These are phyloP conservation scores for Rissa tridactyla DNA, from an alignment of 2,113 vertebrate genomes.

Conservation along the genomic window DNA sequence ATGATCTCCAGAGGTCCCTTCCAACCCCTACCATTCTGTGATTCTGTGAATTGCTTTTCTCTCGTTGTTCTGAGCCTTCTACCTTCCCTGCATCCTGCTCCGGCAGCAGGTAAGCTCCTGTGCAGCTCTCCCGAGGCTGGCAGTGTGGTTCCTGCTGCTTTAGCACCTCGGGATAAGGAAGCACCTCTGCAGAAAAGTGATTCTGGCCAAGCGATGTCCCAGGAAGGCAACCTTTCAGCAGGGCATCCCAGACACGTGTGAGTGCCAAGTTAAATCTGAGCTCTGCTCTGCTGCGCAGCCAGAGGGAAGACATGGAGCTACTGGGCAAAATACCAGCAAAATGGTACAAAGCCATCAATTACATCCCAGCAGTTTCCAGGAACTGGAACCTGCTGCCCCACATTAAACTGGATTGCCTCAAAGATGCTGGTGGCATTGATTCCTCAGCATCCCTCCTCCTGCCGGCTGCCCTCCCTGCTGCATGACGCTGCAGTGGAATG, in stretches of 20 bases:
- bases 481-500: background rate
- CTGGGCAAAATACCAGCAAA: constrained; percentile 1
- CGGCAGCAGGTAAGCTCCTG: background rate
- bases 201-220: background rate
- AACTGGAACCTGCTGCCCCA: background rate
- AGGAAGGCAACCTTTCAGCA: background rate
- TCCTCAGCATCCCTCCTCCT: background rate
- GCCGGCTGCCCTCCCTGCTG: background rate
- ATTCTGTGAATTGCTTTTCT: background rate
- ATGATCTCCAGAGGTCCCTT: too few relatives aligned
- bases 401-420: background rate
- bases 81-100: background rate
- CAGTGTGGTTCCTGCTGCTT: background rate
- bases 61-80: background rate
- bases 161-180: background rate
- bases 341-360: background rate
- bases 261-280: background rate
- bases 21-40: too few relatives aligned
- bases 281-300: background rate
- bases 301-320: background rate
- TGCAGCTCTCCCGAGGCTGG: fast-evolving
- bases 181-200: background rate
- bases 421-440: background rate
- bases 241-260: background rate
- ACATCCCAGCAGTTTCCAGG: background rate